Conservation (phyloP, 2,888 invertebrate genomes). For the Cataglyphis albicans region DNA sequence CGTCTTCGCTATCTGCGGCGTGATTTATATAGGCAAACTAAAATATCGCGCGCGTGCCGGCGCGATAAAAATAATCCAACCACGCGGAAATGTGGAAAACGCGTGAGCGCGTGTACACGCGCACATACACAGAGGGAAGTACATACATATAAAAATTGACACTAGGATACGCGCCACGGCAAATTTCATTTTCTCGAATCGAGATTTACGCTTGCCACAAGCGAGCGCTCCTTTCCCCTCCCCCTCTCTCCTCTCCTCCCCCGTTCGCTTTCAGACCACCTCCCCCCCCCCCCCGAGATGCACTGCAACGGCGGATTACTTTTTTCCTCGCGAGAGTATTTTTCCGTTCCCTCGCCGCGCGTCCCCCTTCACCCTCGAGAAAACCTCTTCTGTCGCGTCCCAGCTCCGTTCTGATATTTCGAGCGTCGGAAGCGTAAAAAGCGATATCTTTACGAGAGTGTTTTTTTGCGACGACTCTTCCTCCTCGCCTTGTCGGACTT, state of each 20-base stretch:
- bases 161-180: conserved; percentile 50
- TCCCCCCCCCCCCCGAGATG: conserved; percentile 45
- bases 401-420: conserved; percentile 66
- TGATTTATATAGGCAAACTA: conserved; percentile 45
- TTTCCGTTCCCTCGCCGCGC: conserved; percentile 48
- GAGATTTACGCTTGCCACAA: conserved; percentile 60
- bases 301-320: conserved; percentile 61
- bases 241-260: conserved; percentile 37
- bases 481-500: conserved; percentile 49
- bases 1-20: conserved; percentile 36
- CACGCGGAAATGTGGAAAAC: conserved; percentile 32
- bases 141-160: conserved; percentile 20
- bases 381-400: conserved; percentile 1
- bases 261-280: not conserved
- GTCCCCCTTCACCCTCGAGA: not conserved
- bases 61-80: conserved; percentile 51
- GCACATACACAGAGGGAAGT: not conserved
- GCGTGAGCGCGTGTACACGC: conserved; percentile 2
- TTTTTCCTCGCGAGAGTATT: conserved; percentile 60
- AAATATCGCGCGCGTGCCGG: conserved; percentile 49
- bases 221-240: conserved; percentile 11
- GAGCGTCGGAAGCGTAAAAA: conserved; percentile 67
- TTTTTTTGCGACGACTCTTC: conserved; percentile 37
- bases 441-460: conserved; percentile 71
- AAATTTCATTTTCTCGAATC: conserved; percentile 60